These are phyloP conservation scores for Sphaeramia orbicularis DNA, from an alignment of 2,797 vertebrate species.

Conservation along the genomic window DNA sequence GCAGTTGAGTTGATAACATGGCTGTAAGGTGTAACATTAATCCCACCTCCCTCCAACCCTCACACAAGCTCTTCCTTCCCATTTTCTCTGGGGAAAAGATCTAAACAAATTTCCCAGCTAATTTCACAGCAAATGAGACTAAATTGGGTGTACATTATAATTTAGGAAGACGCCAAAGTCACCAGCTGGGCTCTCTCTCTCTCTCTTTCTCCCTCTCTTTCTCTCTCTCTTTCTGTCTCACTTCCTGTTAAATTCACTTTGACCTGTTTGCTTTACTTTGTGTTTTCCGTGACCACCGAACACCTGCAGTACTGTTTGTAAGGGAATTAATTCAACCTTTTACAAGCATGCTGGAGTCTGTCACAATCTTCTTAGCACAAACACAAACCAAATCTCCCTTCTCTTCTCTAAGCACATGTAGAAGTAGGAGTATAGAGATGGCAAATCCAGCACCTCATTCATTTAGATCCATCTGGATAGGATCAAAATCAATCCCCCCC, in stretches of 20 bases:
- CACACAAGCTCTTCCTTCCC: conserved; percentile 35
- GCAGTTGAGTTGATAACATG: conserved; percentile 37
- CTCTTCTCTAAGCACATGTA: conserved; percentile 1
- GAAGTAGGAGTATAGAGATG: conserved; percentile 15
- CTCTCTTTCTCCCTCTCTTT: conserved; percentile 24
- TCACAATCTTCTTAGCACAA: conserved; percentile 38
- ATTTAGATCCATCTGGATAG: conserved; percentile 57
- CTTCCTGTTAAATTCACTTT: conserved; percentile 32
- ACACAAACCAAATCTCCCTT: conserved; percentile 16
- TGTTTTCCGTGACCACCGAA: conserved; percentile 25
- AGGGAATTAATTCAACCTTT: conserved; percentile 34
- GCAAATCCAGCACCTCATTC: conserved; percentile 37
- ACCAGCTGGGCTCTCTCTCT: conserved; percentile 58
- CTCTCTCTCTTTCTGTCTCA: conserved; percentile 13
- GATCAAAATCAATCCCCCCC: conserved; percentile 39
- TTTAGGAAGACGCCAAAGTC: conserved; percentile 69
- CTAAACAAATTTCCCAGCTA: conserved; percentile 81
- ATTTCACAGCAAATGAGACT: conserved; percentile 83
- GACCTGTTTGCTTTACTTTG: conserved; percentile 28
- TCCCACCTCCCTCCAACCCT: conserved; percentile 35
- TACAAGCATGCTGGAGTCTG: conserved; percentile 19
- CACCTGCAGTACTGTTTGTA: conserved; percentile 12
- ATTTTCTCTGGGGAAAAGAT: conserved; percentile 60
- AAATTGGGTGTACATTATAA: conserved; percentile 83
- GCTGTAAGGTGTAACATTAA: conserved; percentile 44